These are phyloP conservation scores for Cenopis cana DNA, from an alignment of 2,888 invertebrate species.

Conservation along the genomic window DNA sequence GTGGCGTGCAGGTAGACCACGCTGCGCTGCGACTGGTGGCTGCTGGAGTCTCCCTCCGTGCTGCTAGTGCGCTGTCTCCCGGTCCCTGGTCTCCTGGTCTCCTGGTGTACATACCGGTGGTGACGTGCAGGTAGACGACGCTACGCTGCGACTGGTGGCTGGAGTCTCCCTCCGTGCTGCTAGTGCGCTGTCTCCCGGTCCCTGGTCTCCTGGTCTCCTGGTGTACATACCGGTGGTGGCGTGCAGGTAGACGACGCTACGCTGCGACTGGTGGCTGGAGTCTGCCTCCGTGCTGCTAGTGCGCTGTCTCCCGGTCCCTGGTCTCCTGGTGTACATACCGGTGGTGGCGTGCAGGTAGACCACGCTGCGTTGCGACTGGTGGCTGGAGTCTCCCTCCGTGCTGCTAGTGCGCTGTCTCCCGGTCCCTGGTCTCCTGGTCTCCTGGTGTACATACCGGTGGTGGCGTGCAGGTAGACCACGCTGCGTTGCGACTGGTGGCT, in stretches of 20 bases:
- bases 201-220: not conserved
- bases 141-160: not conserved
- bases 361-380: not conserved
- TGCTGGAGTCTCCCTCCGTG: not conserved
- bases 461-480: conserved; percentile 84
- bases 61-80: not conserved
- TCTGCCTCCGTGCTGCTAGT: no score
- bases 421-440: no score
- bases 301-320: no score
- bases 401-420: not conserved
- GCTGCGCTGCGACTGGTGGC: not conserved
- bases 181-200: not conserved
- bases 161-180: no score
- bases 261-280: not conserved
- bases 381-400: not conserved
- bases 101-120: conserved; percentile 86
- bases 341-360: conserved; percentile 88
- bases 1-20: conserved; percentile 86
- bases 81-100: no score
- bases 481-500: not conserved
- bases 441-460: conserved; percentile 86
- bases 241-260: conserved; percentile 67
- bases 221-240: conserved; percentile 90
- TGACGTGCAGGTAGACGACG: conserved; percentile 84
- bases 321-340: conserved; percentile 69